Percentiles rank a stretch among this genome's conserved stretches.
Evolutionary conservation across 2,797 vertebrate species (phyloP).

Genomic region (Helicolenus hilgendorfi): DNA sequence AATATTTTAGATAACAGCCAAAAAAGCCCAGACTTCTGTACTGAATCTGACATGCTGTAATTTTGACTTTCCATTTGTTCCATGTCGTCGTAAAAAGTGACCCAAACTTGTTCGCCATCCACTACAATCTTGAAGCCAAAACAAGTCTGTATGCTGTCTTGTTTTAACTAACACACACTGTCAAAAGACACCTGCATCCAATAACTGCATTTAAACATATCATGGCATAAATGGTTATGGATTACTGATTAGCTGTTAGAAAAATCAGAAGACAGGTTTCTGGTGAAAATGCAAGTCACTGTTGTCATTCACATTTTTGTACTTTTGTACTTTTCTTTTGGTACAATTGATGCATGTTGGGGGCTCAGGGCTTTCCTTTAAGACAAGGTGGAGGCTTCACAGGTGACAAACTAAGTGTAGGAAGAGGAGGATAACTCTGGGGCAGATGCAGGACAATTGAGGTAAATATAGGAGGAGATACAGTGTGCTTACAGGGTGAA

Average conservation of each 20-base stretch:
- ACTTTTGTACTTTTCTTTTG: slow-evolving; percentile 23
- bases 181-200: slow-evolving; percentile 3
- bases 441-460: slow-evolving; percentile 74
- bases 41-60: not conserved
- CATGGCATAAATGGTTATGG: not conserved
- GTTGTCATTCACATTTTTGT: slow-evolving; percentile 32
- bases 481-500: slow-evolving; percentile 76
- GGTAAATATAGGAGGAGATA: slow-evolving; percentile 78
- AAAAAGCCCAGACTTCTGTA: not conserved
- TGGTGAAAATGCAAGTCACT: slow-evolving; percentile 27
- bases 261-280: slow-evolving; percentile 21
- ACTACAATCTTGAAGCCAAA: slow-evolving; percentile 24
- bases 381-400: slow-evolving; percentile 34
- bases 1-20: not conserved
- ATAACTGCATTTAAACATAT: not conserved
- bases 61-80: not conserved
- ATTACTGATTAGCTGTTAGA: slow-evolving; percentile 1
- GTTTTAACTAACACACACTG: not conserved
- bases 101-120: not conserved
- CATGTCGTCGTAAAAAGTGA: not conserved
- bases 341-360: slow-evolving; percentile 51
- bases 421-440: slow-evolving; percentile 49
- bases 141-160: not conserved
- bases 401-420: slow-evolving; percentile 61
- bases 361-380: slow-evolving; percentile 50